Conservation (phyloP, 2,797 vertebrate genomes). For the Pseudomugil tenellus region DNA sequence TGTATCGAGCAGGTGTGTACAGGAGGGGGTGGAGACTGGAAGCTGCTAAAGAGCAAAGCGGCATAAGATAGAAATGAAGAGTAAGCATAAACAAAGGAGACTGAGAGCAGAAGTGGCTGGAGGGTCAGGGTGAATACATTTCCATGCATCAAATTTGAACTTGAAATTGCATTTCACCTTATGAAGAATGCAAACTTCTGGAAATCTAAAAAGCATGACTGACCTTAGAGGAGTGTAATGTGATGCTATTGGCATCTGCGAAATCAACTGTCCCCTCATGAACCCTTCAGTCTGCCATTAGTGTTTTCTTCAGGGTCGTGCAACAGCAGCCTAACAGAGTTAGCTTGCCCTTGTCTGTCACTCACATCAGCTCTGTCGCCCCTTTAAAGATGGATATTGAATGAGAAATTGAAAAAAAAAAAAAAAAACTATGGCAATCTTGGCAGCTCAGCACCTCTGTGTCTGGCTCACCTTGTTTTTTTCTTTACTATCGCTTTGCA, state of each 20-base stretch:
- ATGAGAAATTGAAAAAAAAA: conserved; percentile 11
- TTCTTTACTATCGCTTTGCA: conserved; percentile 18
- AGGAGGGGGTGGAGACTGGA: neutral
- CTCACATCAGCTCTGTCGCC: conserved; percentile 43
- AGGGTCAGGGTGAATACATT: conserved; percentile 28
- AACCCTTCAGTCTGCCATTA: conserved; percentile 32
- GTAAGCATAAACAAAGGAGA: conserved; percentile 62
- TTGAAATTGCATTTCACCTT: neutral
- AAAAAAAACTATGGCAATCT: conserved; percentile 2
- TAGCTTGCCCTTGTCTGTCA: conserved; percentile 36
- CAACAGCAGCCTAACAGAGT: conserved; percentile 15
- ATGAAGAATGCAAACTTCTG: conserved; percentile 6
- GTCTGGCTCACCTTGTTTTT: conserved; percentile 50
- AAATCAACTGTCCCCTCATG: neutral
- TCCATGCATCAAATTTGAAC: conserved; percentile 11
- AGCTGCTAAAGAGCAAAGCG: conserved; percentile 4
- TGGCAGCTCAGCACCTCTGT: conserved; percentile 21
- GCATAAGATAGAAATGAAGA: conserved; percentile 52
- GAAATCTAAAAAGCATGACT: neutral
- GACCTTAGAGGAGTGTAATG: neutral
- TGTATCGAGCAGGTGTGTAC: conserved; percentile 37
- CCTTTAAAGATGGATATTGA: conserved; percentile 43
- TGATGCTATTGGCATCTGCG: neutral
- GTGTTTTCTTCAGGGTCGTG: conserved; percentile 33
- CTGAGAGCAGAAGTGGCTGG: conserved; percentile 3